Evolutionary conservation across 2,797 vertebrate species (phyloP).

Genomic region (Scyliorhinus canicula): DNA sequence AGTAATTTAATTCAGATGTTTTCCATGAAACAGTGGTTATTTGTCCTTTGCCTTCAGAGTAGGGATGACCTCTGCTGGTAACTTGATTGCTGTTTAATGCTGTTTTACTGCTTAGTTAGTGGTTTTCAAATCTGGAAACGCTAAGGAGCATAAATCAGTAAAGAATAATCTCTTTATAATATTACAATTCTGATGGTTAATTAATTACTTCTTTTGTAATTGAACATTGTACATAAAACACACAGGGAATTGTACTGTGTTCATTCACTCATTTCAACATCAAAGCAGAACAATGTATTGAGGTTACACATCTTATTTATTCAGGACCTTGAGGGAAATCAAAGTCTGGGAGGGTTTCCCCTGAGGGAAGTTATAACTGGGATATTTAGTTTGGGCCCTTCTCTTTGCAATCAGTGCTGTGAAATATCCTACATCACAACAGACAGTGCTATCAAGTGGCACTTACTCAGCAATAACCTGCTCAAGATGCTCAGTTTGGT

Average conservation of each 20-base stretch:
- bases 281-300: neutral
- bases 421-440: neutral
- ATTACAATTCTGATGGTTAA: neutral
- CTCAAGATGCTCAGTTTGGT: no score
- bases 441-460: no score
- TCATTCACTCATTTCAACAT: neutral
- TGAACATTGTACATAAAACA: neutral
- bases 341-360: neutral
- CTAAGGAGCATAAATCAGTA: neutral
- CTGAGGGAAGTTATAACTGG: neutral
- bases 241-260: neutral
- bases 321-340: neutral
- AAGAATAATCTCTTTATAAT: neutral
- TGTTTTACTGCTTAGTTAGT: neutral
- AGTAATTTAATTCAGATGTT: neutral
- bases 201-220: neutral
- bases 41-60: conserved; percentile 4
- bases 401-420: neutral
- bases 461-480: no score
- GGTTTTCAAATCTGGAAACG: neutral
- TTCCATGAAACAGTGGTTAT: neutral
- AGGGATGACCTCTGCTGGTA: conserved; percentile 36
- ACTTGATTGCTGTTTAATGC: conserved; percentile 22
- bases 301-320: conserved; percentile 21
- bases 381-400: neutral